Evolutionary conservation across 2,113 vertebrate genomes (phyloP).

Genomic region (Scalopus aquaticus): DNA sequence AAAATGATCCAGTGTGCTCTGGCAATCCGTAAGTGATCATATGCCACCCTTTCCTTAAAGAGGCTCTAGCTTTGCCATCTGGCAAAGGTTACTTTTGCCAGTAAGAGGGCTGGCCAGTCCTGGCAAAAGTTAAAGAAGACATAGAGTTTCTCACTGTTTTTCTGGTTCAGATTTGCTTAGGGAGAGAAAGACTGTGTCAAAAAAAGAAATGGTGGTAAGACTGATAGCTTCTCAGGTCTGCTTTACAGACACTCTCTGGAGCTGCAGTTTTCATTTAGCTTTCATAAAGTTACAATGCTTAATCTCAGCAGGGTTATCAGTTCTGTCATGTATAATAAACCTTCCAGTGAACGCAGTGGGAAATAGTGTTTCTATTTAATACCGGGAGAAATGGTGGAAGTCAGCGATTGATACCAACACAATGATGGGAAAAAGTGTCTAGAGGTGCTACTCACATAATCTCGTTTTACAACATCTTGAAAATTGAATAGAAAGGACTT

Average conservation of each 20-base stretch:
- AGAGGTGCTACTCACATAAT: conserved; percentile 90
- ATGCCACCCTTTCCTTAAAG: neutral
- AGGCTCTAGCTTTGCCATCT: neutral
- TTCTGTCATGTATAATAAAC: conserved; percentile 86
- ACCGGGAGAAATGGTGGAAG: conserved; percentile 91
- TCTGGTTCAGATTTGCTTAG: neutral
- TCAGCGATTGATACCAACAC: conserved; percentile 92
- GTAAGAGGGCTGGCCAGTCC: neutral
- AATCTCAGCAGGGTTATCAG: conserved; percentile 89
- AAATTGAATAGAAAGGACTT: conserved; percentile 89
- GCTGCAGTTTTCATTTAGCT: conserved; percentile 64
- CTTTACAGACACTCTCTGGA: neutral
- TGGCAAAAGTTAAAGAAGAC: neutral
- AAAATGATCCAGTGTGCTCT: neutral
- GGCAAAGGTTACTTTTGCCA: conserved; percentile 16
- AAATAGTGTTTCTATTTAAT: conserved; percentile 90
- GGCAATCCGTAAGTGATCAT: neutral
- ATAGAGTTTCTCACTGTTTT: neutral
- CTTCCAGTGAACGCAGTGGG: conserved; percentile 89
- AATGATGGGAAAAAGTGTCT: conserved; percentile 93
- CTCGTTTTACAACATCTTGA: conserved; percentile 90
- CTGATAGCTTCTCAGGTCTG: neutral
- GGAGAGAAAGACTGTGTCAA: neutral
- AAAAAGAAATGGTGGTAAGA: neutral
- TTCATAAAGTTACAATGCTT: conserved; percentile 80